Evolutionary conservation across 1,140 invertebrate species (phyloP).

Genomic region (Dufourea novaeangliae): DNA sequence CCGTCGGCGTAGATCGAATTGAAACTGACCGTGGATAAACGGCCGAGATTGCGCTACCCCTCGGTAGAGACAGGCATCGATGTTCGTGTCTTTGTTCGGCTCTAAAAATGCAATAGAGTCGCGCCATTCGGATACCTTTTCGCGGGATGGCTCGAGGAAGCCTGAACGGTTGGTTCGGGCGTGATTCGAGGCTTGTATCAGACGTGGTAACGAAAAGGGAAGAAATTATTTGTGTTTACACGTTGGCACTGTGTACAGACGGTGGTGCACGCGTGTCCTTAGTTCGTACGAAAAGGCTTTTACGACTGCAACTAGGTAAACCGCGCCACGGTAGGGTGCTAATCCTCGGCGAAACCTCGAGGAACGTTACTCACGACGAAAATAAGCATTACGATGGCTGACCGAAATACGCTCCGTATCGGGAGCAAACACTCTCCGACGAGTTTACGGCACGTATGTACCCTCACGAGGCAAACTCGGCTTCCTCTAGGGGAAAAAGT

Average conservation of each 20-base stretch:
- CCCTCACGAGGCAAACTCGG: too few species aligned
- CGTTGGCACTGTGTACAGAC: slow-evolving; percentile 28
- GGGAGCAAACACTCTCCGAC: slow-evolving; percentile 20
- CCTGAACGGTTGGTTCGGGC: not conserved
- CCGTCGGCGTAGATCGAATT: not conserved
- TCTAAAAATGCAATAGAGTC: too few species aligned
- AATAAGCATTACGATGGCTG: slow-evolving; percentile 47
- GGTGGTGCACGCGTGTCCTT: not conserved
- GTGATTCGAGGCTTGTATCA: too few species aligned
- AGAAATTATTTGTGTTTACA: slow-evolving; percentile 59
- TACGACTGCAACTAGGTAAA: slow-evolving; percentile 41
- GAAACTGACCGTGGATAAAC: slow-evolving; percentile 23
- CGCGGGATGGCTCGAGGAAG: not conserved
- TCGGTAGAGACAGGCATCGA: too few species aligned
- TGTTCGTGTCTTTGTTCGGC: too few species aligned
- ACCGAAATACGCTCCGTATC: slow-evolving; percentile 44
- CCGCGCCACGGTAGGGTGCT: slow-evolving; percentile 31
- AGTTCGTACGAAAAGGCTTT: slow-evolving; percentile 25
- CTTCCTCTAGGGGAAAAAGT: too few species aligned
- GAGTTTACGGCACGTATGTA: slow-evolving; percentile 14
- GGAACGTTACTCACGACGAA: slow-evolving; percentile 45
- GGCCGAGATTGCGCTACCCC: not conserved
- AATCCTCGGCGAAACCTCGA: slow-evolving; percentile 41
- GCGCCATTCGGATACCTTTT: too few species aligned
- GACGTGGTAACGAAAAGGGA: slow-evolving; percentile 13